phyloP scores from a whole-genome alignment of 2,113 vertebrate genomes.

The Saccopteryx bilineata region DNA sequence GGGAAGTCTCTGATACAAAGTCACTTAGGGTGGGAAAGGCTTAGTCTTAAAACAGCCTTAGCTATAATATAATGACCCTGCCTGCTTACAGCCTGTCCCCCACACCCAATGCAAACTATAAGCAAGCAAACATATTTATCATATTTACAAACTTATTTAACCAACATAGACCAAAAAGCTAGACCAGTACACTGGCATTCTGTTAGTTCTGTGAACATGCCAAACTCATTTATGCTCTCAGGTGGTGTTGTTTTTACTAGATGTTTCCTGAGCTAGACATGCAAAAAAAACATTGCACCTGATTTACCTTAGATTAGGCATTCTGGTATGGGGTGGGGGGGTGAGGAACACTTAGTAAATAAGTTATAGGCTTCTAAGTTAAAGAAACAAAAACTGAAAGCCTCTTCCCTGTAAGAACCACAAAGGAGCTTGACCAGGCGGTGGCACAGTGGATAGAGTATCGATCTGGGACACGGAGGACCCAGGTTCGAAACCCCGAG shows the following conservation, averaged over 20 bases:
- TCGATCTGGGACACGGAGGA: too few species aligned
- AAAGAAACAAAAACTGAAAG: conserved; percentile 8
- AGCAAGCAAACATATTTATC: too few species aligned
- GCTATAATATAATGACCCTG: too few species aligned
- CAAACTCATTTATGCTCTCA: conserved; percentile 10
- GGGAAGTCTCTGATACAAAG: too few species aligned
- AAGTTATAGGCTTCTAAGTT: not conserved
- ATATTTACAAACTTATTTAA: too few species aligned
- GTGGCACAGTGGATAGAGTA: too few species aligned
- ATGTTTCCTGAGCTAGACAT: conserved; percentile 3
- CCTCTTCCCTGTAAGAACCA: not conserved
- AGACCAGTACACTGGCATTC: not conserved
- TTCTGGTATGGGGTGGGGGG: not conserved
- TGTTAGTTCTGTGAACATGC: not conserved
- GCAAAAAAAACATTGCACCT: not conserved
- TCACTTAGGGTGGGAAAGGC: too few species aligned
- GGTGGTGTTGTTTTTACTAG: not conserved
- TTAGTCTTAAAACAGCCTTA: too few species aligned
- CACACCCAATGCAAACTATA: too few species aligned
- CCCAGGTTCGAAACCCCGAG: too few species aligned
- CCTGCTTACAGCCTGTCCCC: too few species aligned
- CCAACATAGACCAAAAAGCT: not conserved
- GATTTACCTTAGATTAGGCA: not conserved
- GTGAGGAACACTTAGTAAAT: not conserved
- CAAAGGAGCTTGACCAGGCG: not conserved